Evolutionary conservation across 2,113 vertebrate species (phyloP).

Genomic region (Ia io): DNA sequence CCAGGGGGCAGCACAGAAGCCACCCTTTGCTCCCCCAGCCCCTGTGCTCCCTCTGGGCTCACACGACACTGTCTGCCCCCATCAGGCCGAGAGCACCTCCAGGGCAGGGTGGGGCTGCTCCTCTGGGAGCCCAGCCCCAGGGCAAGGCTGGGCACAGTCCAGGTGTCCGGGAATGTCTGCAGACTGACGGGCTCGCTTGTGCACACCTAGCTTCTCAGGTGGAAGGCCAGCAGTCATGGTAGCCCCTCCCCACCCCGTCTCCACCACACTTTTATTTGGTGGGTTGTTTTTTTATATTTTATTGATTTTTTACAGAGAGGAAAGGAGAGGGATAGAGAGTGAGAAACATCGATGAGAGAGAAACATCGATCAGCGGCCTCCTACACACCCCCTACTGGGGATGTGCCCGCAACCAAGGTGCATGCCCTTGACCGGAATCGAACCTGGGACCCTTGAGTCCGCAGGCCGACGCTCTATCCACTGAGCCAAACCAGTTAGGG

Average conservation of each 20-base stretch:
- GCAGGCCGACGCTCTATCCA: too few species aligned
- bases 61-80: not conserved
- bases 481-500: too few species aligned
- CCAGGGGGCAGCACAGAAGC: not conserved
- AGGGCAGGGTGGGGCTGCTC: not conserved
- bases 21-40: not conserved
- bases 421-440: too few species aligned
- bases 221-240: not conserved
- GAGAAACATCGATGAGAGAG: too few species aligned
- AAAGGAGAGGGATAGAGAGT: too few species aligned
- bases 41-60: not conserved
- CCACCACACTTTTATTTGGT: not conserved
- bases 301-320: too few species aligned
- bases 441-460: too few species aligned
- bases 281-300: too few species aligned
- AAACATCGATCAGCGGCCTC: too few species aligned
- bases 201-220: not conserved
- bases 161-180: not conserved
- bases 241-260: fast-evolving
- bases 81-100: not conserved
- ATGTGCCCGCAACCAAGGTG: too few species aligned
- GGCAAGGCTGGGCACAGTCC: not conserved
- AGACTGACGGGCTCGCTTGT: not conserved
- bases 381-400: too few species aligned
- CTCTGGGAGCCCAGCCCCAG: too few species aligned